These are phyloP conservation scores for Kradibia gibbosae DNA, from an alignment of 1,140 invertebrate species.

Conservation along the genomic window DNA sequence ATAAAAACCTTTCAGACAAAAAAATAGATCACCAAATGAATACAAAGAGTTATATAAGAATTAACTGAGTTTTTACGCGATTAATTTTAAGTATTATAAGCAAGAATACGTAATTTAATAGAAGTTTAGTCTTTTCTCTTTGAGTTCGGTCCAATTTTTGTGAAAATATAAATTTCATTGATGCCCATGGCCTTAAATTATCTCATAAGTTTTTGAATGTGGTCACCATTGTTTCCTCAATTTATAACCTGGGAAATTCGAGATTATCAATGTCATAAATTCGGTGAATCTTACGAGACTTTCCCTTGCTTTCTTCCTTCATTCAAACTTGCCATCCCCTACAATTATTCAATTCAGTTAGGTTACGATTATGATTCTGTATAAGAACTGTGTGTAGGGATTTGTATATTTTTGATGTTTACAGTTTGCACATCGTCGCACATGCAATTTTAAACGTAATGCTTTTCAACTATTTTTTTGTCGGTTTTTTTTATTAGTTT, in stretches of 20 bases:
- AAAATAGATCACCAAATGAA: background rate
- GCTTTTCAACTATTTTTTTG: no score
- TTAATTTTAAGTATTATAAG: conserved; percentile 48
- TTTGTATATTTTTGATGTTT: no score
- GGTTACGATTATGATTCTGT: no score
- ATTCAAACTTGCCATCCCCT: conserved; percentile 24
- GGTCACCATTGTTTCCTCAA: conserved; percentile 54
- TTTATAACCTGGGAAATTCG: conserved; percentile 63
- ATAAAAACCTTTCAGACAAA: background rate
- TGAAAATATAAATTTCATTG: conserved; percentile 67
- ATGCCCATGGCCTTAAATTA: conserved; percentile 62
- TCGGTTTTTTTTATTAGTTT: no score
- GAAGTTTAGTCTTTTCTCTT: conserved; percentile 16
- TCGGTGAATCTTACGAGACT: conserved; percentile 21
- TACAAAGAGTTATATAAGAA: background rate
- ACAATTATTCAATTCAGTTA: no score
- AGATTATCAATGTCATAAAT: conserved; percentile 61
- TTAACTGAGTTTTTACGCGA: conserved; percentile 29
- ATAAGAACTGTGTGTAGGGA: no score
- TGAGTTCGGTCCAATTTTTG: conserved; percentile 58
- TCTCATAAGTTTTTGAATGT: conserved; percentile 56
- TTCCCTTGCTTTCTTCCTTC: conserved; percentile 7
- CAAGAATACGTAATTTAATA: conserved; percentile 56
- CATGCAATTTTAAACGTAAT: no score
- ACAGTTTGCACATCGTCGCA: no score